Percentiles rank a stretch among this genome's conserved stretches.
phyloP scores from a whole-genome alignment of 2,113 vertebrate species.

The Alaudala cheleensis region DNA sequence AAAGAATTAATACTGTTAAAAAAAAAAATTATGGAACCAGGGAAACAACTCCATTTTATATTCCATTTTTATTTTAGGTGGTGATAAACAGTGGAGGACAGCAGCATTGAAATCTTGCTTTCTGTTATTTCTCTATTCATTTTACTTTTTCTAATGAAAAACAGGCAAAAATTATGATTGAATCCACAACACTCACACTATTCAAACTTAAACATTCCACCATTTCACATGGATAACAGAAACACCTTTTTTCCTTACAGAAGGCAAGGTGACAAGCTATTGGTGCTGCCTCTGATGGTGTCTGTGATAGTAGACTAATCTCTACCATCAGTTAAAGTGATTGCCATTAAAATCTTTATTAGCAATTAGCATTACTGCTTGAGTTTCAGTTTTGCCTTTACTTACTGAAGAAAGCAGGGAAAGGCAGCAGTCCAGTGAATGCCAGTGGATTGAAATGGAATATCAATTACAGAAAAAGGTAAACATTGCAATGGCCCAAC shows the following conservation, averaged over 20 bases:
- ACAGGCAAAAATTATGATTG: not conserved
- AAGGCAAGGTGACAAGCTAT: not conserved
- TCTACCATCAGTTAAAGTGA: constrained; percentile 50
- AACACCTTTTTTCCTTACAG: not conserved
- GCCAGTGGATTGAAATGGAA: constrained; percentile 5
- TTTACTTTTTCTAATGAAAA: not conserved
- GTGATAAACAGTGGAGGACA: not conserved
- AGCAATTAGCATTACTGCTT: constrained; percentile 51
- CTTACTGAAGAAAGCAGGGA: not conserved
- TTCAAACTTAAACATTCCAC: not conserved
- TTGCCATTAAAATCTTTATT: constrained; percentile 65
- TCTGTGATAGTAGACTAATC: constrained; percentile 33
- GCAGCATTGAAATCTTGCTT: not conserved
- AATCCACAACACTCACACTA: not conserved
- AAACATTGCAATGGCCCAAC: not conserved
- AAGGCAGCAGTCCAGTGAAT: not conserved
- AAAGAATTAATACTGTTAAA: not conserved
- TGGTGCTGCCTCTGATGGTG: constrained; percentile 16
- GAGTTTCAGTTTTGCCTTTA: not conserved
- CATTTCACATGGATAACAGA: not conserved
- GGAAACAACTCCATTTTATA: not conserved
- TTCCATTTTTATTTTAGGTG: not conserved
- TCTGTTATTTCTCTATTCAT: not conserved
- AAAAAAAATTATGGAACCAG: not conserved
- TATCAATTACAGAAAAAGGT: constrained; percentile 1